Base-by-base conservation (phyloP, 2,797 vertebrate species). In the Triplophysa bombifrons region DNA sequence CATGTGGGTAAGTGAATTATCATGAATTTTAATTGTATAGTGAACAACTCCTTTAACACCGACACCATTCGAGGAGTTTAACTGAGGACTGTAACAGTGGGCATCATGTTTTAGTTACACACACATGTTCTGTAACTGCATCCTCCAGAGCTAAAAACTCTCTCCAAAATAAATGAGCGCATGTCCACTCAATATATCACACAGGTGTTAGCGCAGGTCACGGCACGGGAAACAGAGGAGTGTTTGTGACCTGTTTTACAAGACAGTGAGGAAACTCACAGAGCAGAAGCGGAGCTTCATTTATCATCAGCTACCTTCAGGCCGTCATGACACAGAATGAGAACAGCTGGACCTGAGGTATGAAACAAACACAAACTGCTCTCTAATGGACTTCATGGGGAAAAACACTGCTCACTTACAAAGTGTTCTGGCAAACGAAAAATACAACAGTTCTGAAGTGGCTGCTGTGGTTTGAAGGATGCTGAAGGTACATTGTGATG, bases 201-300 rank as follows among this genome's bases (percentile, higher is more conserved):
- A 76, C 71, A 60, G 17, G 16, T 50, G 50, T 70, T 55, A 19
- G 9, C 27, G 1, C 30, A 27, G 56, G 27, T 64, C 56, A 67
- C 64, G 19, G 41, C 41, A 46, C 51, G 8, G 64, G 68, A 3
- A 38, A 22, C 14, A 7, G 60, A 27, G 22, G 7, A 53, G 70
- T 19, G 20, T 63, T 63, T 73, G 20, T 74, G 75, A 27, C 55
- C 75, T 69, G 53, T 70, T 78, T 74, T 82, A 78, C 22, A 48
- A 73, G 70, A 78, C 61, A 53, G 5, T 72, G 51, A 73, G 60
- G 72, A 72, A 82, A 77, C 30, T 65, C 61, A 38, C 46, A 17
- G 61, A 20, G 67, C 30, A 38, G 56, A 20, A 71, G 19, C 20
- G 10, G 53, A 64, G 13, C 38, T 50, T 38, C 68, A 82, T 82